phyloP scores from a whole-genome alignment of 2,113 vertebrate genomes.

The Leucoraja erinaceus region DNA sequence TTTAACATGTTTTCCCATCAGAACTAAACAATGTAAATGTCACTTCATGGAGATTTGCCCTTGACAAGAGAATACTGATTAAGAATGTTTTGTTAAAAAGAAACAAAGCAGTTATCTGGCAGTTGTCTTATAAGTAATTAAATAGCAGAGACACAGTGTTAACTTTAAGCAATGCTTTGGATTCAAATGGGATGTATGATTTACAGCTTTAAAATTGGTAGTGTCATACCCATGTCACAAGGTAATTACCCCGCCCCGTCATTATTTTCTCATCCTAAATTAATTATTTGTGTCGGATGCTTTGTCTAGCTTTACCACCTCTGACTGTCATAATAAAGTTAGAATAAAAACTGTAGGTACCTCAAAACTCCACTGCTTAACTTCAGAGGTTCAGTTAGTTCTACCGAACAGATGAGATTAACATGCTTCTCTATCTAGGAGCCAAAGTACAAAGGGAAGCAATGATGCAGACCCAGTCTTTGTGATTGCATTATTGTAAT shows the following conservation, averaged over 20 bases:
- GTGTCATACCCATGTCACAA: slow-evolving; percentile 38
- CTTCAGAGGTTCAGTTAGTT: not conserved
- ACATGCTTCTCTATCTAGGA: not conserved
- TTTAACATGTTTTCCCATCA: too few relatives aligned
- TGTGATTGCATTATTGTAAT: slow-evolving; percentile 15
- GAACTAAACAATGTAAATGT: slow-evolving; percentile 10
- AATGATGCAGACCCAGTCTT: not conserved
- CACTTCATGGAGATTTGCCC: not conserved
- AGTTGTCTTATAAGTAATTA: slow-evolving; percentile 33
- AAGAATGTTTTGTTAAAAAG: slow-evolving; percentile 17
- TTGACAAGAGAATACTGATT: not conserved
- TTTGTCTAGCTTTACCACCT: slow-evolving; percentile 12
- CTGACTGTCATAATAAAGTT: slow-evolving; percentile 1
- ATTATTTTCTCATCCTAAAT: slow-evolving; percentile 37
- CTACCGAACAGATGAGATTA: slow-evolving; percentile 14
- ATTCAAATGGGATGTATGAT: slow-evolving; percentile 37
- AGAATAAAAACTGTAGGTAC: not conserved
- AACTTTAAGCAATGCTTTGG: slow-evolving; percentile 14
- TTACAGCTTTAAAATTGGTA: slow-evolving; percentile 36
- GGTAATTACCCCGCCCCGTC: slow-evolving; percentile 36
- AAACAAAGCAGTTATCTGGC: slow-evolving; percentile 34
- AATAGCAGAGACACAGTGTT: not conserved
- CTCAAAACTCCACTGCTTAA: slow-evolving; percentile 14
- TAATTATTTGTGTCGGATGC: slow-evolving; percentile 36
- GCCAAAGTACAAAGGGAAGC: not conserved